Base-by-base conservation (phyloP, 1,140 invertebrate species). In the Drosophila kurseongensis region DNA sequence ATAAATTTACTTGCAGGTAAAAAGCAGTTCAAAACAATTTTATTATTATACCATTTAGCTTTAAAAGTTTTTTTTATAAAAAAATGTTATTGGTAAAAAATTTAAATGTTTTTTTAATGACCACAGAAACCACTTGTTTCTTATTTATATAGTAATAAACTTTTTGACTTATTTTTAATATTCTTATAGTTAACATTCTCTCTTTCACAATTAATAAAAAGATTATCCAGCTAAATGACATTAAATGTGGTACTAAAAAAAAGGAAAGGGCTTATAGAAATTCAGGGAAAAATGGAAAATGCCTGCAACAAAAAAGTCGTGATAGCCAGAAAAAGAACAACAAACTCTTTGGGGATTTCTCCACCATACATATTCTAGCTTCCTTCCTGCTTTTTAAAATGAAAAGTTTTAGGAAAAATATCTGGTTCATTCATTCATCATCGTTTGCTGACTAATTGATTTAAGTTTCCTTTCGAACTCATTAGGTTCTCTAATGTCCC, bases 391-490 rank as follows among this genome's bases (percentile, higher is more conserved):
- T 47, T 62, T 74, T 79, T 79, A 74, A 79, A 68, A 16, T 27
- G 13, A 54, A 51, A 50, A 68, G 32, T 68, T 75, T 67, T 50
- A 41, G 42, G 51, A 48, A 63, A 80, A 58, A 45, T 35, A 45
- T 54, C 44, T 18, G 18, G 27, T 48, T 32, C 9, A 41, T 67
- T 29, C 69, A 71, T 80, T 57, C 73, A 75, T 80, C 78, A 80
- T 80, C 62, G 67, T 80, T 80, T 75, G 18, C 52, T 18, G 47
- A 59, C 72, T 55, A 75, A 75, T 80, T 74, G 63, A 69, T 71
- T 71, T 68, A 69, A 75, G 52, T 74, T 79, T 65, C 45, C 40
- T 41, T 57, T 58, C 44, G 41, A 57, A 36, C 63, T 77, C 67
- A 78, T 78, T 78, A 78, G 50, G 57, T 47, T 51, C 42, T 52